These are phyloP conservation scores for Thermophis baileyi DNA, from an alignment of 2,113 vertebrate genomes.

Conservation along the genomic window DNA sequence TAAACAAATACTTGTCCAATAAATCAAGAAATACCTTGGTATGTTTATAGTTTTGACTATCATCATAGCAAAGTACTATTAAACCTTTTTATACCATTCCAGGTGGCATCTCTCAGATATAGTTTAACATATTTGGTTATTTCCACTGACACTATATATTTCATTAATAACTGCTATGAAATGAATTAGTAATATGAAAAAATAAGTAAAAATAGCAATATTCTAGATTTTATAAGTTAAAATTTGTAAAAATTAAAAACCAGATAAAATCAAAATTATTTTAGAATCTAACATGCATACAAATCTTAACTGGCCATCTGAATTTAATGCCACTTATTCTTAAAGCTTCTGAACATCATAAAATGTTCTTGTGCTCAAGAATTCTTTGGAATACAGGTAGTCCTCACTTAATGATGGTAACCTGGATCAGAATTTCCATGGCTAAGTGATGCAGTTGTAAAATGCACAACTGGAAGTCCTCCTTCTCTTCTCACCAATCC, in stretches of 20 bases:
- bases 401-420: neutral
- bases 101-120: neutral
- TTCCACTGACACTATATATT: neutral
- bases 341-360: neutral
- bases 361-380: neutral
- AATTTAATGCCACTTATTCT: neutral
- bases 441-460: neutral
- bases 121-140: neutral
- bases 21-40: neutral
- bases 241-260: neutral
- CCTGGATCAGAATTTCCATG: neutral
- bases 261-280: neutral
- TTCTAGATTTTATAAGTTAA: neutral
- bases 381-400: neutral
- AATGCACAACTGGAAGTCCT: neutral
- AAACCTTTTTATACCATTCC: neutral
- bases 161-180: neutral
- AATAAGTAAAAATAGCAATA: neutral
- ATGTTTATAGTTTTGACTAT: neutral
- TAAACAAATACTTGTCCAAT: slow-evolving; percentile 6
- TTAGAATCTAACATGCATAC: neutral
- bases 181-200: neutral
- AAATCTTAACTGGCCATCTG: neutral
- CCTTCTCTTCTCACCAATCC: neutral
- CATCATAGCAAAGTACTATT: neutral